Evolutionary conservation across 2,113 vertebrate species (phyloP).

Genomic region (Thinocorus orbignyianus): DNA sequence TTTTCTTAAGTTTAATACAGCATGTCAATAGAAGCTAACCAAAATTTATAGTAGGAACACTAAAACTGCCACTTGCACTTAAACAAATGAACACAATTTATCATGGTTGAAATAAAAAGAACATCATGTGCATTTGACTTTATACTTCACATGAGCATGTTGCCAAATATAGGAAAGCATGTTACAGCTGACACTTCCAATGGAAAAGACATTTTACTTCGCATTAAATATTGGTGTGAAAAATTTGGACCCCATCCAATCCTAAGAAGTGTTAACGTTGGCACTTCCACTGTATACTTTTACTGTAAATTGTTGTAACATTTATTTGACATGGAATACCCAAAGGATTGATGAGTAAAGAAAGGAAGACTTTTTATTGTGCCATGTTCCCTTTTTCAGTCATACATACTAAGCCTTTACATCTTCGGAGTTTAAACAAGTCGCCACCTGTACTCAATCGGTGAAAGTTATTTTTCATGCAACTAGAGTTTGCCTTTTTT

Average conservation of each 20-base stretch:
- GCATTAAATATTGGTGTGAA: constrained; percentile 88
- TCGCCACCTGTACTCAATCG: constrained; percentile 85
- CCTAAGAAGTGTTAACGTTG: constrained; percentile 92
- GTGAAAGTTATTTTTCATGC: constrained; percentile 83
- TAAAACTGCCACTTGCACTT: constrained; percentile 88
- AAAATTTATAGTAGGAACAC: constrained; percentile 90
- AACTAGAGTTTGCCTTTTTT: constrained; percentile 81
- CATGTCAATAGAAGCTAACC: constrained; percentile 86
- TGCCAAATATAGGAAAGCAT: constrained; percentile 92
- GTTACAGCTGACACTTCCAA: constrained; percentile 85
- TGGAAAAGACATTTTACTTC: constrained; percentile 87
- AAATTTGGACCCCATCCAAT: constrained; percentile 85
- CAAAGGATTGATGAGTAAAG: constrained; percentile 87
- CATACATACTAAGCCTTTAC: constrained; percentile 86
- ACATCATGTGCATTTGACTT: constrained; percentile 79
- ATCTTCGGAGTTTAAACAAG: constrained; percentile 84
- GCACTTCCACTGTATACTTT: constrained; percentile 92
- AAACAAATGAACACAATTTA: constrained; percentile 88
- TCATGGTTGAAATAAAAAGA: constrained; percentile 84
- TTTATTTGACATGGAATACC: constrained; percentile 92
- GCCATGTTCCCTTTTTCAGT: constrained; percentile 91
- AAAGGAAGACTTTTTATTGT: constrained; percentile 85
- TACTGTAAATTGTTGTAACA: constrained; percentile 91
- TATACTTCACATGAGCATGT: constrained; percentile 77
- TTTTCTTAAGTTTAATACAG: constrained; percentile 86